phyloP scores from a whole-genome alignment of 2,888 invertebrate genomes.

The Microctonus aethiopoides region DNA sequence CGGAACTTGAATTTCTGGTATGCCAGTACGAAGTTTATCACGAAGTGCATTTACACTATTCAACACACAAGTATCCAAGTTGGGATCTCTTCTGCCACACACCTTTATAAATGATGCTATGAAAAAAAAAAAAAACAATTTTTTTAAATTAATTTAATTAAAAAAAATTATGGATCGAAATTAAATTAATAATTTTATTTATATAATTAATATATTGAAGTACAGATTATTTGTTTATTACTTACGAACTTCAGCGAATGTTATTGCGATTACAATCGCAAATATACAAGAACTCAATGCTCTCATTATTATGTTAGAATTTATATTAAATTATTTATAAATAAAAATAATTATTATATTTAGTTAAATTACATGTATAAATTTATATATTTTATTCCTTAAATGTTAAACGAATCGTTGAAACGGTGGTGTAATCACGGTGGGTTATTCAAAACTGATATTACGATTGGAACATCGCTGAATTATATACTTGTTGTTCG shows the following conservation, averaged over 20 bases:
- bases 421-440: background rate
- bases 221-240: slow-evolving; percentile 38
- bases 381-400: background rate
- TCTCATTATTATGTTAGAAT: slow-evolving; percentile 10
- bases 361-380: too few species aligned
- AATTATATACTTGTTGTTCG: slow-evolving; percentile 19
- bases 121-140: too few species aligned
- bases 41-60: slow-evolving; percentile 47
- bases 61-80: slow-evolving; percentile 52
- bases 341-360: background rate
- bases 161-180: background rate
- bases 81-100: slow-evolving; percentile 56
- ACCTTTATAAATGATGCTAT: slow-evolving; percentile 57
- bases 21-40: slow-evolving; percentile 48
- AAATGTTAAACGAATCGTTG: background rate
- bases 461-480: background rate
- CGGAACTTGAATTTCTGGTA: slow-evolving; percentile 58
- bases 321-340: background rate
- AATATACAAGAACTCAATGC: slow-evolving; percentile 14
- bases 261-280: slow-evolving; percentile 30
- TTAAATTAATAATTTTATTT: background rate
- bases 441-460: slow-evolving; percentile 18
- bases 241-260: slow-evolving; percentile 53
- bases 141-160: background rate
- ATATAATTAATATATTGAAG: background rate